Conservation (phyloP, 2,797 vertebrate genomes). For the Esox lucius region DNA sequence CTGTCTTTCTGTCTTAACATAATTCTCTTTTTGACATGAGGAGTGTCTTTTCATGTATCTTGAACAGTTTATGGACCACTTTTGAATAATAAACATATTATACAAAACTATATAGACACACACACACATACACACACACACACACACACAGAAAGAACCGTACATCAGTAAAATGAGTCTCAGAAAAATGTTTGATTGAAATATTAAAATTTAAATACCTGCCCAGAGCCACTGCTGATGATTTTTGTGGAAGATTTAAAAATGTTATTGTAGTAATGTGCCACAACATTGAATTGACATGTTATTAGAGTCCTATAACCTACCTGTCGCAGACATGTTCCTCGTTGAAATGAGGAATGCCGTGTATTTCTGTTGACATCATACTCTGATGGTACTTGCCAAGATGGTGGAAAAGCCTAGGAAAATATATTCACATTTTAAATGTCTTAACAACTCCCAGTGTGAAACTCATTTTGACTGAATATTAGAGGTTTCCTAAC, state of each 20-base stretch:
- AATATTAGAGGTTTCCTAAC: neutral
- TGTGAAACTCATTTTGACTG: neutral
- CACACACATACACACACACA: no score
- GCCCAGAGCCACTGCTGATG: neutral
- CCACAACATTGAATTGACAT: neutral
- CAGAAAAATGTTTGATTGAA: neutral
- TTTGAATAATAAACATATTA: neutral
- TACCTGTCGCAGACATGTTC: slow-evolving; percentile 17
- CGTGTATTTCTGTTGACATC: neutral
- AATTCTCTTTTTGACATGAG: neutral
- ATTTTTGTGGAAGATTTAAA: neutral
- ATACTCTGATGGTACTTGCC: neutral
- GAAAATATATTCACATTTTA: neutral
- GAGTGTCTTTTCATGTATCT: neutral
- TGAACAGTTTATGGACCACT: slow-evolving; percentile 9
- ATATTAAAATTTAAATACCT: neutral
- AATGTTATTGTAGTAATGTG: neutral
- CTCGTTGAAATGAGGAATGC: neutral
- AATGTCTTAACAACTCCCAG: neutral
- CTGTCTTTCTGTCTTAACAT: rapidly evolving
- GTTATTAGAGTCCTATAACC: neutral
- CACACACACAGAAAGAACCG: no score
- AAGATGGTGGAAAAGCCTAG: neutral
- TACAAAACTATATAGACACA: neutral
- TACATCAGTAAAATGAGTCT: neutral